Base-by-base conservation (phyloP, 2,113 vertebrate genomes). In the Eonycteris spelaea region DNA sequence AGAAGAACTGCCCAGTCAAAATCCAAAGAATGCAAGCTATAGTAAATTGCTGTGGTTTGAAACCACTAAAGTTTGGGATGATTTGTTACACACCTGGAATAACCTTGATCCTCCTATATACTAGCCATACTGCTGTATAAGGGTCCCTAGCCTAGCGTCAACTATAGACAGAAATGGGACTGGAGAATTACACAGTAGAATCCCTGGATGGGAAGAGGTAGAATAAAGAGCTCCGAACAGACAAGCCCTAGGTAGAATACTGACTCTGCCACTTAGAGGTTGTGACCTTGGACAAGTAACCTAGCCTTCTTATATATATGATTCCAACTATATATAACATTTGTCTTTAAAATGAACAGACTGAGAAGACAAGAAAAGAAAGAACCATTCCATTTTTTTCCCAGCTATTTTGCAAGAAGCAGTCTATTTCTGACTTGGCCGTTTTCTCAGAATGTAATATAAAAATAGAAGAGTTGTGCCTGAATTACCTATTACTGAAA, bases 371-470 rank as follows among this genome's bases (percentile, higher is more conserved):
- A 43, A 88, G 35, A 83, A 88, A 73, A 45, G 26, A 88, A 91
- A 77, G 30, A 84, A 53, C 35, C 40, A 45, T 83, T 88, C 16
- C 6, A n/a, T 51, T 92, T 86, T 92, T 57, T 70, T 63, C 70
- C 92, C 19, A 70, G 19, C 67, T 61, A 2, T 75, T 82, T 53
- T 90, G 53, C 30, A 55, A 91, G 80, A 86, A 78, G 33, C 13
- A 57, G 43, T 90, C 67, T 97, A 70, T 95, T 92, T 90, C 75
- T 83, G 77, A 74, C 48, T 84, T 88, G 92, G 74, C 7, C 61
- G 77, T 86, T 96, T 96, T 93, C 51, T 93, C 82, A 86, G 43
- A 95, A 65, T 55, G 75, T 71, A 15, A 93, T 35, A 91, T 35
- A 96, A 94, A 96, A 96, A 95, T 90, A 92, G 67, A 86, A 86